Percentiles rank a stretch among this genome's conserved stretches.
These are phyloP conservation scores for Porites evermanni DNA, from an alignment of 92 coral and sea anemone species.

Conservation along the genomic window DNA sequence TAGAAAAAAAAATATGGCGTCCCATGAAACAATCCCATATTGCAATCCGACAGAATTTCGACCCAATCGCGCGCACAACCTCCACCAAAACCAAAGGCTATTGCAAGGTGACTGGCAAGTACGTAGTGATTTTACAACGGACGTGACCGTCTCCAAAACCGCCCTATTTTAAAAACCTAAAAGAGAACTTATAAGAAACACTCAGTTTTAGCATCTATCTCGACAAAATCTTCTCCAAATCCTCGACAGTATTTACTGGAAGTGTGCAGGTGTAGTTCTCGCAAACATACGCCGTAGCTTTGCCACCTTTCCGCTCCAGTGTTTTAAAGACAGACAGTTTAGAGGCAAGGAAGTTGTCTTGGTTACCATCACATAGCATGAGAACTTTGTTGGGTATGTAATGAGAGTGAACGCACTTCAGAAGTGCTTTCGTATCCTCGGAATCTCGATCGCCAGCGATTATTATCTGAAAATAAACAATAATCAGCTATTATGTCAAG, in stretches of 20 bases:
- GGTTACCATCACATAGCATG: constrained; percentile 80
- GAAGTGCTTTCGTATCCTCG: constrained; percentile 85
- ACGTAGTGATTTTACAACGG: neutral
- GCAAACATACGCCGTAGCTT: constrained; percentile 96
- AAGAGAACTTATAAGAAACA: neutral
- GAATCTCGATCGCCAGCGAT: constrained; percentile 89
- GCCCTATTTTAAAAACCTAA: neutral
- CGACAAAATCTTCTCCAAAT: constrained; percentile 70
- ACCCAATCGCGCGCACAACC: neutral
- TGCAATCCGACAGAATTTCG: neutral
- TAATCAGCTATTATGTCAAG: neutral
- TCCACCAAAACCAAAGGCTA: neutral
- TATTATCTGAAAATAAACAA: constrained; percentile 72
- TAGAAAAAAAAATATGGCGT: too few relatives aligned
- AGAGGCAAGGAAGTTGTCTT: constrained; percentile 81
- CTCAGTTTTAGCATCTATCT: constrained; percentile 7
- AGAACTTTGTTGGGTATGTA: constrained; percentile 93
- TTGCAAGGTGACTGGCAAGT: too few relatives aligned
- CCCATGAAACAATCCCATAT: too few relatives aligned
- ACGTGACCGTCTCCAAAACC: neutral
- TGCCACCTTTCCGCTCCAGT: constrained; percentile 73
- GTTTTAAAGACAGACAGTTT: constrained; percentile 86
- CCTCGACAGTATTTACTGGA: constrained; percentile 88
- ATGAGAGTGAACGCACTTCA: constrained; percentile 79
- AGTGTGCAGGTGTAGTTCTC: constrained; percentile 86